A percentile compares a stretch with the other conserved stretches of the same genome.
These are phyloP conservation scores for Sphecodes monilicornis DNA, from an alignment of 2,888 invertebrate genomes.

Conservation along the genomic window DNA sequence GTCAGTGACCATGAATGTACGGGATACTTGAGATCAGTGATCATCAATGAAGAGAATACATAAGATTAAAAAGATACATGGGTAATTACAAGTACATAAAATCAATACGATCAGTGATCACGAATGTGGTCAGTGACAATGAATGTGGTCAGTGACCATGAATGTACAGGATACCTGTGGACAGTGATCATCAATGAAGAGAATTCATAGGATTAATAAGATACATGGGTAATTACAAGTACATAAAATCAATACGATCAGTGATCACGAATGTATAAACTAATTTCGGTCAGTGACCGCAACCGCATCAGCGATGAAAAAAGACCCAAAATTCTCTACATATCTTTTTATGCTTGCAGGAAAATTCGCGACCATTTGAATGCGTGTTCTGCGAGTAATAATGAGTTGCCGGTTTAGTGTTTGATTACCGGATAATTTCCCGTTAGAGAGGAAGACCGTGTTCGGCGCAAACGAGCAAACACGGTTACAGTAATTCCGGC, in stretches of 20 bases:
- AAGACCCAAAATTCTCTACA: not conserved
- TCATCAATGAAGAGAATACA: too few species aligned
- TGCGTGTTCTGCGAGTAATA: not conserved
- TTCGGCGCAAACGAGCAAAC: not conserved
- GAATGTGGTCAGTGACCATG: not conserved
- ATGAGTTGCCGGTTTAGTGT: not conserved
- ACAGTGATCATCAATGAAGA: too few species aligned
- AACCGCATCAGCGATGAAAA: not conserved
- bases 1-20: not conserved
- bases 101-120: not conserved
- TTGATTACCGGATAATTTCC: not conserved
- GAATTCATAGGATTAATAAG: too few species aligned
- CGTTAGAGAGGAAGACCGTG: not conserved
- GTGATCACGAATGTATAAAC: not conserved
- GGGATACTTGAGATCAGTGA: too few species aligned
- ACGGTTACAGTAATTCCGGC: slow-evolving; percentile 6
- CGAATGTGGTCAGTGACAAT: not conserved
- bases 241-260: too few species aligned
- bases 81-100: too few species aligned
- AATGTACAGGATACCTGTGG: too few species aligned
- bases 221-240: too few species aligned
- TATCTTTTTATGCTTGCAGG: not conserved
- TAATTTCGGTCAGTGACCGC: not conserved
- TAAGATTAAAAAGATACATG: too few species aligned
- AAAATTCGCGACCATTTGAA: not conserved